phyloP scores from a whole-genome alignment of 2,797 vertebrate genomes.

The Ptychobarbus kaznakovi region DNA sequence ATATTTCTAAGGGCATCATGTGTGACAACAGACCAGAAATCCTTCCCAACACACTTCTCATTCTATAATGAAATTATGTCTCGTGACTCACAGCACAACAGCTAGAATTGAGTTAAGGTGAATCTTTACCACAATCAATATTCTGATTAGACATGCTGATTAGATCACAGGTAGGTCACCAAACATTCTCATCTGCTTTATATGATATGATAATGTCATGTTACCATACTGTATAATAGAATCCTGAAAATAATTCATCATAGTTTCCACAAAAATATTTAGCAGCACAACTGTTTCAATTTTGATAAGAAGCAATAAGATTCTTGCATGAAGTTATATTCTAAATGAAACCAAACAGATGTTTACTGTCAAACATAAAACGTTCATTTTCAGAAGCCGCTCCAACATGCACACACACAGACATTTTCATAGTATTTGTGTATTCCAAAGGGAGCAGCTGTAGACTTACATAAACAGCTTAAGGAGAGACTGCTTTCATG shows the following conservation, averaged over 20 bases:
- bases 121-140: slow-evolving; percentile 15
- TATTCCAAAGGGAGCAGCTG: slow-evolving; percentile 18
- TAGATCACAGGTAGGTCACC: slow-evolving; percentile 1
- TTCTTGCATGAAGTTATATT: not conserved
- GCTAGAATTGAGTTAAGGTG: slow-evolving; percentile 1
- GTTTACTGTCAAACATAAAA: not conserved
- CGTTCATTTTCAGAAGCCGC: not conserved
- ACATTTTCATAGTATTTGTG: not conserved
- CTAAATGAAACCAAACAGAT: not conserved
- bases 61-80: not conserved
- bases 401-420: not conserved
- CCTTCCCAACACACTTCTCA: not conserved
- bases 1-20: not conserved
- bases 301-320: not conserved
- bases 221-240: not conserved
- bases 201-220: not conserved
- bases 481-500: not conserved
- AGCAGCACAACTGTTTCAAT: not conserved
- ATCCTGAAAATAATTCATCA: not conserved
- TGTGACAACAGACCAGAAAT: slow-evolving; percentile 16
- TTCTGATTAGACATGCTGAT: not conserved
- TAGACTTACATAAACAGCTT: slow-evolving; percentile 40
- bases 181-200: not conserved
- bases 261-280: not conserved
- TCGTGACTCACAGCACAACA: not conserved